Percentiles rank a stretch among this genome's conserved stretches.
Evolutionary conservation across 2,888 invertebrate species (phyloP).

Genomic region (Belgica antarctica): DNA sequence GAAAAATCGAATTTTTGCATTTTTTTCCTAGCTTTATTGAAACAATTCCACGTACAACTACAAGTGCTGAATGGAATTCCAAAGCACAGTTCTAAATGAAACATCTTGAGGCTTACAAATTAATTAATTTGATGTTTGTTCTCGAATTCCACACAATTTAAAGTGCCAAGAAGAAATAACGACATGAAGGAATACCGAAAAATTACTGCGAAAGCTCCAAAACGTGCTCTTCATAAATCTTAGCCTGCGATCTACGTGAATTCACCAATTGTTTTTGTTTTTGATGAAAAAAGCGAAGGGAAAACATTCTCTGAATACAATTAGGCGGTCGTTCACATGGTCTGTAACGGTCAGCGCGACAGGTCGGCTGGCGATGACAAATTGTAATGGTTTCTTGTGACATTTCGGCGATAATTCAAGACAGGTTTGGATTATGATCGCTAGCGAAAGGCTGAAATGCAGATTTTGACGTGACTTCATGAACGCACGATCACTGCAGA

Average conservation of each 20-base stretch:
- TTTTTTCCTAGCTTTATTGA: neutral
- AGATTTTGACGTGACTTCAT: too few relatives aligned
- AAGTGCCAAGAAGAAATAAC: neutral
- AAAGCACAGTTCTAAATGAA: neutral
- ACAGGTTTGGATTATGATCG: too few relatives aligned
- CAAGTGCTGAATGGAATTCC: slow-evolving; percentile 25
- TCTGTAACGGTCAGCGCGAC: too few relatives aligned
- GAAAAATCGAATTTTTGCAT: slow-evolving; percentile 1
- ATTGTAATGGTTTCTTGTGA: too few relatives aligned
- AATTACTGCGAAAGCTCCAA: slow-evolving; percentile 2
- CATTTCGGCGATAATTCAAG: too few relatives aligned
- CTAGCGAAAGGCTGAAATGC: too few relatives aligned
- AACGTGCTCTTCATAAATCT: slow-evolving; percentile 38
- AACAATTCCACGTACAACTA: slow-evolving; percentile 7
- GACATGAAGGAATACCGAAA: too few relatives aligned
- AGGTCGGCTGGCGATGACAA: too few relatives aligned
- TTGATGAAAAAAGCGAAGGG: neutral
- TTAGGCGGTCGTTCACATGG: too few relatives aligned
- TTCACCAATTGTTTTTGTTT: slow-evolving; percentile 32
- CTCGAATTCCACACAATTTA: neutral
- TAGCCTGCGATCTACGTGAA: slow-evolving; percentile 30
- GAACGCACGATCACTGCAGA: too few relatives aligned
- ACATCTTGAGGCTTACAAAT: neutral
- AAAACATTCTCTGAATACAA: slow-evolving; percentile 25
- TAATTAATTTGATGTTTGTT: neutral